Base-by-base conservation (phyloP, 2,888 invertebrate species). In the Phalangium opilio region DNA sequence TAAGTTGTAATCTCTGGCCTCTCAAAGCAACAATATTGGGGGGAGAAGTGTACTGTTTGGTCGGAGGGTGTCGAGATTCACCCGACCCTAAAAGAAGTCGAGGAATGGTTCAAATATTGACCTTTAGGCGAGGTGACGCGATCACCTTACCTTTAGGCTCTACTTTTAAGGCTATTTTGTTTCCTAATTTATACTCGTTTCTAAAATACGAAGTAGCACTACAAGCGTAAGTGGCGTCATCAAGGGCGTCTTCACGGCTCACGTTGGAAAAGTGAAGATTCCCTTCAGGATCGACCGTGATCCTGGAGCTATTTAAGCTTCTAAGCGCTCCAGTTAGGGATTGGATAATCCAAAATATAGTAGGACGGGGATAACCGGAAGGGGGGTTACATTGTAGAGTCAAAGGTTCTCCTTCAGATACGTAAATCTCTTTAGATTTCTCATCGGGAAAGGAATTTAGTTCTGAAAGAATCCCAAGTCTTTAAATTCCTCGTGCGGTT, bases 251-350 rank as follows among this genome's bases (percentile, higher is more conserved):
- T 44, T 73, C 66, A 46, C 78, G 74, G 2, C 86, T 86, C 15
- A 96, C 83, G 67, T 95, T 90, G 43, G 91, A 86, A 69, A 98
- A 93, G 81, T 90, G 90, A n/a, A 98, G 73, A 62, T 84, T 87
- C 41, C 95, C 95, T 70, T 93, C 91, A 1, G 91, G 90, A 67
- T 95, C 95, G 50, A 91, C 73, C 11, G 91, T 90, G 78, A 93
- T 86, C 50, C 93, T 77, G 1, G 87, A 85, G 64, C 50, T 52
- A 20, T 90, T 90, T 54, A 90, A 87, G 38, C 83, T 83, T 61
- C 81, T 81, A 53, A 90, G 78, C 50, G 78, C 78, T 18, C 83
- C 84, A 47, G 76, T 74, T 1, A 43, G 50, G 53, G 67, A 70
- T 66, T 87, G 82, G 53, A 87, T 77, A 63, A 91, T 77, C 95